These are phyloP conservation scores for Galbula dea DNA, from an alignment of 2,113 vertebrate genomes.

Conservation along the genomic window DNA sequence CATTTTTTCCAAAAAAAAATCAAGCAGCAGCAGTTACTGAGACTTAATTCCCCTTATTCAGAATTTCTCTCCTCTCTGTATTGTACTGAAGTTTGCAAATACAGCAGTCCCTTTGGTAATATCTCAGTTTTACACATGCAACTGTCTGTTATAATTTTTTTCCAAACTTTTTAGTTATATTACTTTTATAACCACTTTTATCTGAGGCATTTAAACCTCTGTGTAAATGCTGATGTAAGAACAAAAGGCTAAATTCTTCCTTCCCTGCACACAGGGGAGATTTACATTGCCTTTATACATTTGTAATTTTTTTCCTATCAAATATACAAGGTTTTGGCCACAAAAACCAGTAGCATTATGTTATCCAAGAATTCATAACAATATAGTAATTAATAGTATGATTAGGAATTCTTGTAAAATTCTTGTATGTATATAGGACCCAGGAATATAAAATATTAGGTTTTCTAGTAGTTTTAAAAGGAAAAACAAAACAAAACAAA, in stretches of 20 bases:
- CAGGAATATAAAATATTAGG: neutral
- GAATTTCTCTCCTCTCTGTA: neutral
- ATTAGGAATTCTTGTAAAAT: neutral
- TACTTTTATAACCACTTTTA: neutral
- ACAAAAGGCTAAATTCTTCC: neutral
- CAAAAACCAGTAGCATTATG: fast-evolving
- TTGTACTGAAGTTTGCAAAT: neutral
- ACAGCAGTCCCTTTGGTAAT: neutral
- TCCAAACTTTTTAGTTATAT: neutral
- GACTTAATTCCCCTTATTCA: neutral
- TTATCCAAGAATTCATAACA: neutral
- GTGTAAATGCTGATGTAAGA: neutral
- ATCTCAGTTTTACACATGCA: neutral
- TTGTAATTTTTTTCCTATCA: neutral
- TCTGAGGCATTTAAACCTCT: neutral
- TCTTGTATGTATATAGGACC: neutral
- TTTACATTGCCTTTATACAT: neutral
- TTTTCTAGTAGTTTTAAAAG: neutral
- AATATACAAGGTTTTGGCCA: neutral
- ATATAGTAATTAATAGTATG: neutral
- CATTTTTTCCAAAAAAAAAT: neutral
- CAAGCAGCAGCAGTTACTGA: neutral
- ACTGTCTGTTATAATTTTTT: neutral
- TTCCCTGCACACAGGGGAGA: neutral
- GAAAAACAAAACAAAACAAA: neutral